Base-by-base conservation (phyloP, 53 echinoderm and acorn worm genomes). In the Mesocentrotus franciscanus region DNA sequence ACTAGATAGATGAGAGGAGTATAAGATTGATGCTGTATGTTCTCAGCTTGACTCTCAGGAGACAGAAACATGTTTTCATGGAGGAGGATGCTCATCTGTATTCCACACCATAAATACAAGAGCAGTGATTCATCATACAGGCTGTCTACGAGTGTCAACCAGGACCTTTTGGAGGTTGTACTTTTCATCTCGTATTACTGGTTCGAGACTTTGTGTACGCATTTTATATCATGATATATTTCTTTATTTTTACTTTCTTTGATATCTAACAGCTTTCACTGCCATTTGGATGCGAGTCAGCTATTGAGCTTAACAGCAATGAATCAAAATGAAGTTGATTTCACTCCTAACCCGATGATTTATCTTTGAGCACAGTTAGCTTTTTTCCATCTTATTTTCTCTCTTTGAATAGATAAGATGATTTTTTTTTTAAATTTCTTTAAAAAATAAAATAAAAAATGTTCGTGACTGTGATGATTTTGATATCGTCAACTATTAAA, bases 21-120 rank as follows among this genome's bases (percentile, higher is more conserved):
- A 58, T 58, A 84, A 57, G 87, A 87, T 87, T 57, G 87, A 87
- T 87, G 42, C 1, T 87, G n/a, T 27, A 87, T 87, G 87, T 87
- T 87, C 57, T 57, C 87, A 87, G 87, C 39, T 84, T 55, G 42
- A 49, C 84, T 87, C 87, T 87, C 87, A 10, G 58, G 87, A 87
- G 87, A 87, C 58, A 36, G 9, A 6, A 20, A 16, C 56, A 87
- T 87, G 87, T 87, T 87, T 87, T 27, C 57, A 57, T 56, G 87
- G 22, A 26, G 58, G 14, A 81, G 10, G 33, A 87, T 56, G 11
- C 57, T 27, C 58, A 57, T 87, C 87, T n/a, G 87, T 87, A 87
- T 87, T 57, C 87, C 14, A 58, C 87, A 14, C 58, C 87, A 87
- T 27, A 3, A n/a, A 87, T n/a, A 56, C 87, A 10, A 57, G 27